Base-by-base conservation (phyloP, 2,113 vertebrate species). In the Maylandia zebra region DNA sequence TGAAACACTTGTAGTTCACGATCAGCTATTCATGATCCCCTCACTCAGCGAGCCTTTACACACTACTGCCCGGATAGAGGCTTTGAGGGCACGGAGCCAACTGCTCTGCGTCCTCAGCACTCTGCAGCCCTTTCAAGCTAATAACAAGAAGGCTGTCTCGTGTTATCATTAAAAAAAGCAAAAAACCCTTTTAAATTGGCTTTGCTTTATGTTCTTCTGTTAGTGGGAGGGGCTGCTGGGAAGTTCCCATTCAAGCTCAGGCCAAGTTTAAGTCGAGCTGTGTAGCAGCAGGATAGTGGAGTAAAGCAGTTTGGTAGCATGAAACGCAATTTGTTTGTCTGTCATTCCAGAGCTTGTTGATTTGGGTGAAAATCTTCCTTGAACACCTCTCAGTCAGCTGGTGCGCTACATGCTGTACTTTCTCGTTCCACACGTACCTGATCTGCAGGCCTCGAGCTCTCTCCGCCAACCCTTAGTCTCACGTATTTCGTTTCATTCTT, bases 41-140 rank as follows among this genome's bases (percentile, higher is more conserved):
- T 90, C 80, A 32, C 69, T 85, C 74, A 78, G 87, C 71, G 7
- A 76, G 88, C 82, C 83, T 88, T 87, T 43, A 84, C 78, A 81
- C 85, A 50, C 57, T n/a, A 78, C 76, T 86, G 88, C 76, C 91
- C 88, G 79, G 57, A 83, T 55, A 79, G 61, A 90, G 81, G 83
- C 81, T 84, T 87, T 48, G 79, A 85, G 86, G 91, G 83, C 88
- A 55, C 41, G 3, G 36, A 55, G 88, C 91, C 90, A 93, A 83
- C 83, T 9, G 83, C 85, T 88, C 81, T 87, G 85, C 85, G 55
- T 83, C 86, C 83, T 90, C 83, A 89, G 86, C 85, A 88, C 66
- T 89, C 86, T 89, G 84, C 74, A 84, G 87, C 83, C 56, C 88
- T 93, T 89, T 91, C 81, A 85, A 83, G 76, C 84, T 93, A 92